Evolutionary conservation across 2,113 vertebrate genomes (phyloP), one percentile per base, ranked within the genome.

Genomic region (Myiozetetes cayanensis): DNA sequence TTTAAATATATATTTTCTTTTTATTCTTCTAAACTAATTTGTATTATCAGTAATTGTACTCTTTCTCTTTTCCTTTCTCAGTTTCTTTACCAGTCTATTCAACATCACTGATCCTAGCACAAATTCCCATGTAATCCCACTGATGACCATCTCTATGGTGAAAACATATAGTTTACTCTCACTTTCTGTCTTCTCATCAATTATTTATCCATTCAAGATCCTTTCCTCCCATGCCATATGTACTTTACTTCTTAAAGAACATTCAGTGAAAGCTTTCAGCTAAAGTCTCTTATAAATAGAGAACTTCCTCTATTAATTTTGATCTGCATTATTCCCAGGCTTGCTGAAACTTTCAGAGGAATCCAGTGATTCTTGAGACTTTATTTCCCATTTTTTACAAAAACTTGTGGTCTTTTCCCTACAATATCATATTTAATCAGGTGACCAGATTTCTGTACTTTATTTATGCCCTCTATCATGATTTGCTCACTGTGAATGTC

Each of bases 81-180:
- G 10, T 63, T 83, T 78, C 17, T 71, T 77, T 47, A 49, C 22
- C 12, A 41, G 35, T n/a, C n/a, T 70, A 4, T 71, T 66, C 10
- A 33, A 63, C 9, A 49, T 24, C 25, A 47, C 9, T 22, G 46
- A 43, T 71, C 4, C 8, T 44, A 78, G 18, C 14, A 68, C 7
- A 55, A 39, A 68, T 59, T 44, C 1, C n/a, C 43, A 33, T 1
- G 0, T 49, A 58, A 83, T 17, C 22, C 25, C 25, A 25, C 22
- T 25, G 20, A 18, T 46, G 33, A 56, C 5, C 8, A 30, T 1
- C 5, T 58, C 33, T 27, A 23, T 24, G 52, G 8, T 73, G 47
- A 83, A 79, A 87, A 70, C 23, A 83, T 16, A 16, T 23, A 28
- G 13, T 44, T 85, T 79, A 6, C 3, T 59, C 14, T 27, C 20